Evolutionary conservation across 1,140 invertebrate genomes (phyloP).

Genomic region (Arctopsyche grandis): DNA sequence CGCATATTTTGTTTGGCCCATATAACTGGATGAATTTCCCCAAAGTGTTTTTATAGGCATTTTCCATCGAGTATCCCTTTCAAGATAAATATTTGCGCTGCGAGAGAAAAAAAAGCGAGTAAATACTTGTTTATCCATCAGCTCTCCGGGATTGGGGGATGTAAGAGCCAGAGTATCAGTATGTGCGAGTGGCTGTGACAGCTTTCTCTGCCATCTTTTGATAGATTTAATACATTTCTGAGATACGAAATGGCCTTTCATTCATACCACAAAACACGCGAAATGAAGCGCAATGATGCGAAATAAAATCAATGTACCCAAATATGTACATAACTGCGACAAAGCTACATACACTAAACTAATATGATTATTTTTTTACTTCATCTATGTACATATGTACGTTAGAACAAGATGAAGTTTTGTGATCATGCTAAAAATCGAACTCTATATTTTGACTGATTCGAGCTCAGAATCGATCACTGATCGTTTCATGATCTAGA

Average conservation of each 20-base stretch:
- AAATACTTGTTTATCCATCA: slow-evolving; percentile 37
- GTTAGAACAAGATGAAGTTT: no score
- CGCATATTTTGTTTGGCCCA: no score
- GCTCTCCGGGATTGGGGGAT: slow-evolving; percentile 14
- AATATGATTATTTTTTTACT: no score
- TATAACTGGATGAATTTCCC: slow-evolving; percentile 13
- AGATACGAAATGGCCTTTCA: not conserved
- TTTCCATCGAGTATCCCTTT: slow-evolving; percentile 27
- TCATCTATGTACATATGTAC: no score
- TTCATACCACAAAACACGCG: not conserved
- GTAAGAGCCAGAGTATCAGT: slow-evolving; percentile 11
- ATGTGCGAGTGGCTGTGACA: slow-evolving; percentile 29
- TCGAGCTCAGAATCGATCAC: no score
- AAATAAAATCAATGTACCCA: not conserved
- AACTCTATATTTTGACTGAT: no score
- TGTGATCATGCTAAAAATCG: no score
- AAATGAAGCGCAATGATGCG: slow-evolving; percentile 10
- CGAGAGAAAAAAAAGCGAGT: slow-evolving; percentile 6
- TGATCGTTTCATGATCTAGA: no score
- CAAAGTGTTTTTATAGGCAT: slow-evolving; percentile 27
- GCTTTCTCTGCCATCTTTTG: slow-evolving; percentile 19
- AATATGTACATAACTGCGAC: not conserved
- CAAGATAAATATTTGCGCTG: slow-evolving; percentile 24
- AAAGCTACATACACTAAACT: no score
- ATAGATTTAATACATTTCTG: slow-evolving; percentile 35